Base-by-base conservation (phyloP, 2,797 vertebrate genomes). In the Perdix hodgsoniae region DNA sequence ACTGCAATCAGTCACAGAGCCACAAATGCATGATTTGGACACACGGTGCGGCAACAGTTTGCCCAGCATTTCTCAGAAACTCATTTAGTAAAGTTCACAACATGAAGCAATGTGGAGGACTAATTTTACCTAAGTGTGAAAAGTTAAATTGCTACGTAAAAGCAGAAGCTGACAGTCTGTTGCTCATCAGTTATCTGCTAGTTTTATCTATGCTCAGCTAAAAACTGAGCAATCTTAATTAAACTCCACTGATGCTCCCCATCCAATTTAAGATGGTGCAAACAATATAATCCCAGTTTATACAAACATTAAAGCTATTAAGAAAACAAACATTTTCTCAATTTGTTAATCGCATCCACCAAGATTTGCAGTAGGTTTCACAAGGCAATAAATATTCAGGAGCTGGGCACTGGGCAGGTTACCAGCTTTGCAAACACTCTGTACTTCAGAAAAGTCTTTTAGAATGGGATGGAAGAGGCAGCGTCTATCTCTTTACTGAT, bases 251-350 rank as follows among this genome's bases (percentile, higher is more conserved):
- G 61, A 31, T 49, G 26, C 3, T 1, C 72, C 37, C 44, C 57
- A 54, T 71, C 71, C 50, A 7, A 33, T 6, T 8, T 26, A 86
- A 65, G 24, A 66, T 0, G 0, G 2, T 21, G 54, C 27, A 50
- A 78, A 79, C 9, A 23, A n/a, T 7, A 47, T 42, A 44, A 88
- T 50, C 60, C 52, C 15, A 6, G 45, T 79, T 91, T 59, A 84
- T 65, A 79, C 81, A 95, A 88, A 54, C 67, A 82, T 79, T 88
- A 83, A 67, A 84, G 66, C 52, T 83, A 67, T 76, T 90, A 83
- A 60, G 45, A 76, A 44, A 70, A 82, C 37, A 86, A 90, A 83
- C 33, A 33, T 66, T 85, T 89, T 78, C 59, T n/a, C 11, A 35
- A 11, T 29, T 82, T 65, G 26, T 86, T 86, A 76, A 91, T 88